Percentiles rank a stretch among this genome's conserved stretches.
Evolutionary conservation across 2,797 vertebrate genomes (phyloP).

Genomic region (Peromyscus attwateri): DNA sequence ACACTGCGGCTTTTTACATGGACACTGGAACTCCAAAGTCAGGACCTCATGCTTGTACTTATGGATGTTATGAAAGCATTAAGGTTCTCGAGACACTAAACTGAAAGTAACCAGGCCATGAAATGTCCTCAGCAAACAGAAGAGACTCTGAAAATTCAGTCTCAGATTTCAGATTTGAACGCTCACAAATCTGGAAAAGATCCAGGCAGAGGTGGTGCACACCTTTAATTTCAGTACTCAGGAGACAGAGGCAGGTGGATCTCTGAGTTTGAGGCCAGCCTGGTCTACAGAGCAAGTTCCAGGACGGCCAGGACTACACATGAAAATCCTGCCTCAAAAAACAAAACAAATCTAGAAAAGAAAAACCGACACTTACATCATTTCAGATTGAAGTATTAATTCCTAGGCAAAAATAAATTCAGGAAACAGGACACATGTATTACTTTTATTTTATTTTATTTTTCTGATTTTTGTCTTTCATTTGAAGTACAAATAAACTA

Average conservation of each 20-base stretch:
- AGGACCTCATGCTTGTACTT: not conserved
- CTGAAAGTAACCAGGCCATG: not conserved
- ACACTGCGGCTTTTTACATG: not conserved
- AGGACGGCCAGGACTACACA: not conserved
- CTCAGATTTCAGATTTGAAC: not conserved
- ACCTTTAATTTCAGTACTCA: conserved; percentile 88
- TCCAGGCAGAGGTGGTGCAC: not conserved
- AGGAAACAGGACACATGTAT: not conserved
- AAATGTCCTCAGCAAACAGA: not conserved
- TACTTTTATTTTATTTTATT: not conserved
- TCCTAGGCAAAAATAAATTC: not conserved
- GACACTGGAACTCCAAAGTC: not conserved
- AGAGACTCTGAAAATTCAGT: not conserved
- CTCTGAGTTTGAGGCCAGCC: not conserved
- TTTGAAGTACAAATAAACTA: not conserved
- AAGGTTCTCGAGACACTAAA: not conserved
- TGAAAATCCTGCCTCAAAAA: not conserved
- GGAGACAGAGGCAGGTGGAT: not conserved
- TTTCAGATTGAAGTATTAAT: not conserved
- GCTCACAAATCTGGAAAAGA: not conserved
- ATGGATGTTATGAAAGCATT: not conserved
- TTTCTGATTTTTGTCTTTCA: not conserved
- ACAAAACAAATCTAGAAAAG: not conserved
- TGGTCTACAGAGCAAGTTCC: not conserved
- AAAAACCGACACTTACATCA: not conserved